Evolutionary conservation across 2,113 vertebrate genomes (phyloP), one percentile per base, ranked within the genome.

Genomic region (Alligator sinensis): DNA sequence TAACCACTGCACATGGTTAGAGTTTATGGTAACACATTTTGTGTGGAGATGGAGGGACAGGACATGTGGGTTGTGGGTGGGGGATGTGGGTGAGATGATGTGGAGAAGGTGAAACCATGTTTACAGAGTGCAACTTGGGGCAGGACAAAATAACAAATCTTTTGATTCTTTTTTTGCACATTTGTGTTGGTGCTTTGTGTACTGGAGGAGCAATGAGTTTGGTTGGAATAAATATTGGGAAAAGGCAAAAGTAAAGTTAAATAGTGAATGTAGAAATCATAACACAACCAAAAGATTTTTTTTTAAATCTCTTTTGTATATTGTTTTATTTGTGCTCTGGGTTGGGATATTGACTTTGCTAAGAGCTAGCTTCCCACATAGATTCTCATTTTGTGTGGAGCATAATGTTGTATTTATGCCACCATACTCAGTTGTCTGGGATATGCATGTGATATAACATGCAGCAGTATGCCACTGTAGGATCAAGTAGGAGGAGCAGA

Each of bases 81-180:
- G 92, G 86, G 74, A 91, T 94, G 92, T 24, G 83, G 93, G 87
- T 96, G 94, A 93, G 0, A 19, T 91, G 86, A 75, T 3, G 4
- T 10, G 80, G 82, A 86, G 92, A 92, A 94, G 92, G 89, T 91
- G 93, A 93, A 94, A 91, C 86, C 85, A 74, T 16, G 14, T 82
- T 91, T 1, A 0, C 38, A 86, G 28, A 75, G 16, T 57, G 80
- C 1, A 1, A 79, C 60, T 58, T 61, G 61, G 70, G 54, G 60
- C 30, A 80, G 58, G 30, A 60, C 82, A 82, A 38, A 70, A 2
- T 14, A 64, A 14, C 58, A 64, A 76, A 3, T 13, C 34, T 79
- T 28, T 0, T n/a, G 58, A 78, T 84, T 75, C 9, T 64, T 84
- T 58, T 28, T 75, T 27, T 3, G 34, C 47, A 47, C 47, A 47